Conservation (phyloP, 1,140 invertebrate genomes). For the Forficula auricularia region DNA sequence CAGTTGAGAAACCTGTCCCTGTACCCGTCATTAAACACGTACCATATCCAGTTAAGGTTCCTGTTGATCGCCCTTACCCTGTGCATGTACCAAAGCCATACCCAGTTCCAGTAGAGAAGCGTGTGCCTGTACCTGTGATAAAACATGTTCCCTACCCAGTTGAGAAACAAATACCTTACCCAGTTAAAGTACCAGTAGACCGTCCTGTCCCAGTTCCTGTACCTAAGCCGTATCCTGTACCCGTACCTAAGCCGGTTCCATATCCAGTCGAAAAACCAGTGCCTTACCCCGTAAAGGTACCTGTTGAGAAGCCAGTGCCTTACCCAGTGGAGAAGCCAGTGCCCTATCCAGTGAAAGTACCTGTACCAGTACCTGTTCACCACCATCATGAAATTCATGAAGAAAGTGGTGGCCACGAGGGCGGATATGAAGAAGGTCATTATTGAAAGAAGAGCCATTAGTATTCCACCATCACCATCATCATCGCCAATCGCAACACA, state of each 20-base stretch:
- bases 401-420: neutral
- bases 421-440: neutral
- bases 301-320: constrained; percentile 33
- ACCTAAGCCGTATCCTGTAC: constrained; percentile 23
- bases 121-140: constrained; percentile 31
- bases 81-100: constrained; percentile 34
- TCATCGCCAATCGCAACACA: no score
- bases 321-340: constrained; percentile 34
- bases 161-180: constrained; percentile 51
- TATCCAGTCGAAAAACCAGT: constrained; percentile 40
- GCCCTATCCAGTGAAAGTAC: constrained; percentile 17
- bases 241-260: constrained; percentile 25
- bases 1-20: constrained; percentile 34
- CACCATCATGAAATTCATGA: neutral
- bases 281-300: constrained; percentile 38
- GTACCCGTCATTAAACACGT: constrained; percentile 13
- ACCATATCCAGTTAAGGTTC: constrained; percentile 28
- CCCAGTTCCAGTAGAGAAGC: constrained; percentile 35
- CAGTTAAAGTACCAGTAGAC: constrained; percentile 49
- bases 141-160: constrained; percentile 24
- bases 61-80: constrained; percentile 37
- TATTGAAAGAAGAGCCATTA: no score
- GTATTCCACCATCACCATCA: no score
- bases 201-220: constrained; percentile 28
- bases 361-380: neutral